Base-by-base conservation (phyloP, 2,113 vertebrate genomes). In the Carollia perspicillata region DNA sequence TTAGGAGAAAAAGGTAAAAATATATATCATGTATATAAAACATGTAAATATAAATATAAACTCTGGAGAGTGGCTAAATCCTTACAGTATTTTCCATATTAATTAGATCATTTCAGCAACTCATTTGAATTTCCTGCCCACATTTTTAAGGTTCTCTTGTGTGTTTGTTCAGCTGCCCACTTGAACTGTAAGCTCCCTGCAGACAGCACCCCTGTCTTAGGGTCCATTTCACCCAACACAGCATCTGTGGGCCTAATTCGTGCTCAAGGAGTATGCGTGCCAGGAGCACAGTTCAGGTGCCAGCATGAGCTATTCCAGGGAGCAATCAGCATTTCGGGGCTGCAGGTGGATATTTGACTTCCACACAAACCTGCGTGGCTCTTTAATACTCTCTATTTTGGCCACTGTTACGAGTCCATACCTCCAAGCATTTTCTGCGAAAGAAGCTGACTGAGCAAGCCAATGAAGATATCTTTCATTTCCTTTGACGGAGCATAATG, bases 371-470 rank as follows among this genome's bases (percentile, higher is more conserved):
- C 96, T 89, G 20, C 79, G 6, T 8, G 81, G 71, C 90, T 97
- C 92, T 91, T 92, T 44, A 95, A 20, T 26, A 74, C 91, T 98
- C 80, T 75, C 33, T 90, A 87, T 97, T 97, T 97, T 95, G 96
- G 97, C 98, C 97, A 96, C 97, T 96, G 74, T 96, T 97, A 80
- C 97, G 93, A 71, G 95, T 98, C 97, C 75, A 95, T 55, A 94
- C 89, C 92, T 95, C 92, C 89, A 88, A 97, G 97, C 90, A 44
- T 94, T 98, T 98, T 97, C 97, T 95, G 93, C 95, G 95, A 97
- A 98, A 98, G 98, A 95, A 97, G 98, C 98, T 98, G 97, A 98
- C 97, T 93, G 96, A 97, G 98, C 97, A 98, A 98, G 98, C 95
- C 93, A 95, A 79, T 37, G 97, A 96, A 98, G 98, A 92, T 97